Evolutionary conservation across 2,113 vertebrate genomes (phyloP).

Genomic region (Xerus inauris): DNA sequence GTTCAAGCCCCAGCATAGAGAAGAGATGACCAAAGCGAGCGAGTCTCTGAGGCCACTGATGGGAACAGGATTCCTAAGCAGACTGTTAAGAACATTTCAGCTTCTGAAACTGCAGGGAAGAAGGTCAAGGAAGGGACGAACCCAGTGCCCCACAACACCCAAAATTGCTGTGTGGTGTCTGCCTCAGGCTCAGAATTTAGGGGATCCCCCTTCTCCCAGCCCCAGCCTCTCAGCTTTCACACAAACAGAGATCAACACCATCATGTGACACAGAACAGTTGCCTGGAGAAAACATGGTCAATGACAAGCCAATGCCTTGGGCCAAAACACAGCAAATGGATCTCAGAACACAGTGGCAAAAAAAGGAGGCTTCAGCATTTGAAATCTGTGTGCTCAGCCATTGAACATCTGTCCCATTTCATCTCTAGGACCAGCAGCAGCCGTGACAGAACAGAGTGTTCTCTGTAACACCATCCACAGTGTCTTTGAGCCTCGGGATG

Average conservation of each 20-base stretch:
- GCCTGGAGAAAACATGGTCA: not conserved
- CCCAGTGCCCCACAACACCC: not conserved
- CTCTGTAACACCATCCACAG: not conserved
- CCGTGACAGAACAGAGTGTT: constrained; percentile 6
- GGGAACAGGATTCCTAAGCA: not conserved
- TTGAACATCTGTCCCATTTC: constrained; percentile 19
- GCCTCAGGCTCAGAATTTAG: not conserved
- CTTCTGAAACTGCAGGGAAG: not conserved
- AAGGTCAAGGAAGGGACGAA: not conserved
- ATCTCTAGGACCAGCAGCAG: not conserved
- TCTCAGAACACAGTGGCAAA: not conserved
- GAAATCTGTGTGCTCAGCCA: not conserved
- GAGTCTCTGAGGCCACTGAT: not conserved
- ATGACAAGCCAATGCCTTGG: not conserved
- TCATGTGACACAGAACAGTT: not conserved
- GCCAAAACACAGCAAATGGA: not conserved
- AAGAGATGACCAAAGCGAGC: not conserved
- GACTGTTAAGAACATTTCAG: not conserved
- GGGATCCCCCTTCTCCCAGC: not conserved
- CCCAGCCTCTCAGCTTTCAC: not conserved
- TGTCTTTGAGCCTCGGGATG: not conserved
- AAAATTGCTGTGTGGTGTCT: not conserved
- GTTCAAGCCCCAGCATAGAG: not conserved
- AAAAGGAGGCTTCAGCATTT: not conserved
- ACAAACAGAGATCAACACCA: constrained; percentile 20